Evolutionary conservation across 2,113 vertebrate genomes (phyloP), one percentile per base, ranked within the genome.

Genomic region (Apaloderma vittatum): DNA sequence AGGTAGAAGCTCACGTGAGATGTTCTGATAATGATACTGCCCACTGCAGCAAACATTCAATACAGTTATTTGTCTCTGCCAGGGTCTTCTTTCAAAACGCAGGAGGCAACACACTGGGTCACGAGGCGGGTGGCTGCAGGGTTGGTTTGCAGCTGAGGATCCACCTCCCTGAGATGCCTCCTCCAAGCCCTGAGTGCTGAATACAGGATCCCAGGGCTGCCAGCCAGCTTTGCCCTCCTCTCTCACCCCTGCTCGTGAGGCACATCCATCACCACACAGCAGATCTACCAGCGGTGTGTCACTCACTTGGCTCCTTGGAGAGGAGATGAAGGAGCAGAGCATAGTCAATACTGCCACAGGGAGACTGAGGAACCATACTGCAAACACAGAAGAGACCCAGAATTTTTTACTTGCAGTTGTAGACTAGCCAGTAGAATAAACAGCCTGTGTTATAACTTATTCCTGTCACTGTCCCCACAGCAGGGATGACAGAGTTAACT

Each of bases 131-230:
- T 12, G 27, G 54, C 59, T 59, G 58, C 57, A 66, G 52, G 34
- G 23, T 26, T 22, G 20, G 26, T 79, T 30, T 79, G 77, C 36
- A 62, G 52, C 52, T 67, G 52, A 72, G 36, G 4, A 77, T 14
- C 32, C 32, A 61, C 32, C 23, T 71, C 34, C 46, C 74, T 49
- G 19, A 46, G 36, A 62, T 36, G 59, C 67, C 13, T 29, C 23
- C 46, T 67, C 40, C 0, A 0, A 81, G 36, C 40, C 10, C 63
- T 1, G 1, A 30, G 17, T 0, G 1, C 36, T 26, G 49, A 16
- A 55, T 0, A 0, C 11, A 1, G 9, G 6, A 73, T 29, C 6
- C 20, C 1, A 1, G 12, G 54, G 54, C 20, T 78, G 36, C 32
- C 1, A 0, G 67, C 26, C 37, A 65, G 49, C 26, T 48, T 45